Evolutionary conservation across 2,797 vertebrate genomes (phyloP).

Genomic region (Mormyrus hasselquistii): DNA sequence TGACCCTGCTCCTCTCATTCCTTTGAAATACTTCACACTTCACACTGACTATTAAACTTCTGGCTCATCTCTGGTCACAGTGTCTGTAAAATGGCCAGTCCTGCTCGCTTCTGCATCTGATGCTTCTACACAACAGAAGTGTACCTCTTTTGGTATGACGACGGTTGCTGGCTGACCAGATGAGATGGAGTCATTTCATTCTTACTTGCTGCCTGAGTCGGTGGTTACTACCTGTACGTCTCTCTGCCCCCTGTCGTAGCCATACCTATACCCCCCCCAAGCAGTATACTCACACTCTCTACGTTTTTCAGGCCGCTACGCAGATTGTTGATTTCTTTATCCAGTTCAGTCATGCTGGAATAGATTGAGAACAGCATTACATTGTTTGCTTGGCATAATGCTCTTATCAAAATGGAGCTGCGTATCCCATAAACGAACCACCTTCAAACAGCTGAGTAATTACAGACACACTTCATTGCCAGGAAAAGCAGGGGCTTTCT

Average conservation of each 20-base stretch:
- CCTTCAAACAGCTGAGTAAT: not conserved
- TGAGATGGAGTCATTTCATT: not conserved
- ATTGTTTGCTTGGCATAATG: not conserved
- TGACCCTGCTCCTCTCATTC: not conserved
- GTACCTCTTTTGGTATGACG: not conserved
- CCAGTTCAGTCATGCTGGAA: slow-evolving; percentile 91
- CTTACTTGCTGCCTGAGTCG: not conserved
- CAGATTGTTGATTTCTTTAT: slow-evolving; percentile 90
- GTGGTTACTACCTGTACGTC: not conserved
- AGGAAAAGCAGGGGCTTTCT: not conserved
- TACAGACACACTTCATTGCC: not conserved
- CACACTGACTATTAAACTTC: not conserved
- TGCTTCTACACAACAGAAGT: not conserved
- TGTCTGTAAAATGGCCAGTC: not conserved
- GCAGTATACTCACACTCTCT: slow-evolving; percentile 77
- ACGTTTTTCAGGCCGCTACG: slow-evolving; percentile 87
- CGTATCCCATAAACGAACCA: not conserved
- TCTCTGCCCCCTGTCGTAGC: not conserved
- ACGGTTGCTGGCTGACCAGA: not conserved
- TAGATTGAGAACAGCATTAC: not conserved
- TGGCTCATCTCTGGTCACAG: not conserved
- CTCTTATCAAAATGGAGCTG: not conserved
- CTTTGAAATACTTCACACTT: not conserved
- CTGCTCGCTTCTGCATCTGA: not conserved
- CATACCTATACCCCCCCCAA: no score